Percentiles rank a stretch among this genome's conserved stretches.
phyloP scores from a whole-genome alignment of 2,113 vertebrate species.

The Reinhardtius hippoglossoides region DNA sequence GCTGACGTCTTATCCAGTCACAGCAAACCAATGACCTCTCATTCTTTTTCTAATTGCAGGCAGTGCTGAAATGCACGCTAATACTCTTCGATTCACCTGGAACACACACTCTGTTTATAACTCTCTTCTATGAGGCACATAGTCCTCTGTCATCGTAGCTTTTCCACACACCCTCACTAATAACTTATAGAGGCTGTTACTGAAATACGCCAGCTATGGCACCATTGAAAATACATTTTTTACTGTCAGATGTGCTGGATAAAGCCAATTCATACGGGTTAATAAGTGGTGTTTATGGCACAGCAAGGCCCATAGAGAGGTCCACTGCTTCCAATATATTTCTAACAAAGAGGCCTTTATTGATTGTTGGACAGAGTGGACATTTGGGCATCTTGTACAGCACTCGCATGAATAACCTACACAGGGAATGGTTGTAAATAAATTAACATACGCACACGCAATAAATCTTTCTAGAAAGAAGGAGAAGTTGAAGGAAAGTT shows the following conservation, averaged over 20 bases:
- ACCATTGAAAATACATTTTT: conserved; percentile 48
- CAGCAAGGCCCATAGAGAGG: conserved; percentile 25
- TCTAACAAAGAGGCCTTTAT: conserved; percentile 67
- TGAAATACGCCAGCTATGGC: conserved; percentile 58
- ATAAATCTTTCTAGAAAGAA: neutral
- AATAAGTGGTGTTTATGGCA: conserved; percentile 70
- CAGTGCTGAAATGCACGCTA: conserved; percentile 30
- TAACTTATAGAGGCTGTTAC: conserved; percentile 62
- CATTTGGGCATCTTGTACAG: conserved; percentile 22
- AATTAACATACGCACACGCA: conserved; percentile 4
- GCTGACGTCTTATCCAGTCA: conserved; percentile 23
- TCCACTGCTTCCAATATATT: conserved; percentile 49
- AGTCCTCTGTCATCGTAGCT: conserved; percentile 63
- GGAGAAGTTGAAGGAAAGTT: neutral
- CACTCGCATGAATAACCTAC: conserved; percentile 13
- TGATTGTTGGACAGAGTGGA: conserved; percentile 47
- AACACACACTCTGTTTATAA: conserved; percentile 58
- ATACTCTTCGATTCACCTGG: conserved; percentile 29
- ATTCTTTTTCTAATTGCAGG: conserved; percentile 27
- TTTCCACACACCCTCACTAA: conserved; percentile 57
- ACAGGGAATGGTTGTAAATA: conserved; percentile 13
- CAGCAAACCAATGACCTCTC: conserved; percentile 39
- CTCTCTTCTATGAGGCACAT: conserved; percentile 33
- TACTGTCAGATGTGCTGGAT: conserved; percentile 53
- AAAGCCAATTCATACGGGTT: conserved; percentile 56